Conservation (phyloP, 2,888 invertebrate species). For the Drosophila mayaguana region DNA sequence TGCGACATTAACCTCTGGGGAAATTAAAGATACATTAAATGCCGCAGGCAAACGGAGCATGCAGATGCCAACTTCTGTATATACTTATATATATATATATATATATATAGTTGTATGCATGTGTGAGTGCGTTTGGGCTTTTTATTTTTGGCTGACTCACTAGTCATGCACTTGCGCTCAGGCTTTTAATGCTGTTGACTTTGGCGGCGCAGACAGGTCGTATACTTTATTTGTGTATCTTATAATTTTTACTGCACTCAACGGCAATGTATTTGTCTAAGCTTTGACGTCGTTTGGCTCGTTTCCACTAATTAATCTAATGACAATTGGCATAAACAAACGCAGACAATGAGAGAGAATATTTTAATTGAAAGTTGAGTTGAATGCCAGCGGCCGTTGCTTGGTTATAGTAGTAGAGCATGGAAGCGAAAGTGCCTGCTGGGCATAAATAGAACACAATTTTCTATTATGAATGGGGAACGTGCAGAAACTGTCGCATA, state of each 20-base stretch:
- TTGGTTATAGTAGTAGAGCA: slow-evolving; percentile 44
- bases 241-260: slow-evolving; percentile 23
- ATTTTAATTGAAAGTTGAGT: slow-evolving; percentile 6
- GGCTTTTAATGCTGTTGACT: slow-evolving; percentile 37
- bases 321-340: slow-evolving; percentile 47
- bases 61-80: slow-evolving; percentile 29
- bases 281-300: slow-evolving; percentile 21
- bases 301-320: slow-evolving; percentile 65
- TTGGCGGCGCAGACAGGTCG: slow-evolving; percentile 16
- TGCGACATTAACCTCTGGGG: slow-evolving; percentile 73
- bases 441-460: slow-evolving; percentile 57
- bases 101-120: neutral
- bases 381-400: slow-evolving; percentile 12
- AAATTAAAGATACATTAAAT: slow-evolving; percentile 80
- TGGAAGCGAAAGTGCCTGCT: slow-evolving; percentile 14
- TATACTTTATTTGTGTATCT: slow-evolving; percentile 35
- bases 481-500: slow-evolving; percentile 49
- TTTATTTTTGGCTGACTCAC: slow-evolving; percentile 31
- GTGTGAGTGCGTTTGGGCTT: slow-evolving; percentile 4
- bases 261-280: slow-evolving; percentile 29
- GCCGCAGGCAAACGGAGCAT: slow-evolving; percentile 59
- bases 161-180: slow-evolving; percentile 35
- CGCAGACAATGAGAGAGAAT: slow-evolving; percentile 10
- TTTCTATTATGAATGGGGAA: slow-evolving; percentile 46
- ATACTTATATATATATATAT: slow-evolving; percentile 9